Base-by-base conservation (phyloP, 2,797 vertebrate species). In the Dallia pectoralis region DNA sequence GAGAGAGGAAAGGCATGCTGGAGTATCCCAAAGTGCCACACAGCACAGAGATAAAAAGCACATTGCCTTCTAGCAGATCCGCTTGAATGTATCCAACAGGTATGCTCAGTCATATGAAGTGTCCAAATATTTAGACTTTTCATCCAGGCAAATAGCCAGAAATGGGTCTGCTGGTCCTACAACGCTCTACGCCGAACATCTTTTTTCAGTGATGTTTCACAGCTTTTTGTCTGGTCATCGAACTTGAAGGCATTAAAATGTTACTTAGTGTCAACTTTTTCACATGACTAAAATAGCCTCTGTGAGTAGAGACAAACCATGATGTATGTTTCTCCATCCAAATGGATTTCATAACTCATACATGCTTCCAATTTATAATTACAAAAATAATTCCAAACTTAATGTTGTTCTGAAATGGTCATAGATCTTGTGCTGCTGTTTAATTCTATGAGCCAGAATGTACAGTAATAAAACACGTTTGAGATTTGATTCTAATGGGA, bases 121-220 rank as follows among this genome's bases (percentile, higher is more conserved):
- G 92, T 92, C 92, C 91, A 89, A 93, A 94, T 92, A 94, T 94
- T 94, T 93, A 88, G 85, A 85, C 77, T 72, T 85, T 85, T 74
- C 69, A 74, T 83, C 85, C 84, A 87, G 87, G 86, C 90, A 72
- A 66, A 77, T 84, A 83, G 90, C 87, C 91, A 91, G 85, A 88
- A 82, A 86, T 83, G 75, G 80, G 82, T 81, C 70, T 74, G 73
- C 75, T 61, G 79, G 79, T 87, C 51, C 11, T 71, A 61, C 74
- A 79, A 33, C 33, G 59, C 48, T 44, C 80, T 77, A 59, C 16
- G 14, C 78, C 75, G n/a, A 75, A 67, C 4, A 33, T 85, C 77
- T 79, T 85, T n/a, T 84, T 86, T 79, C 74, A 33, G 79, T 75
- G 7, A 48, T 87, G 89, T 92, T 91, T 89, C 72, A 0, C 74